Conservation (phyloP, 2,888 invertebrate genomes). For the Brachynemurus nebulosus region DNA sequence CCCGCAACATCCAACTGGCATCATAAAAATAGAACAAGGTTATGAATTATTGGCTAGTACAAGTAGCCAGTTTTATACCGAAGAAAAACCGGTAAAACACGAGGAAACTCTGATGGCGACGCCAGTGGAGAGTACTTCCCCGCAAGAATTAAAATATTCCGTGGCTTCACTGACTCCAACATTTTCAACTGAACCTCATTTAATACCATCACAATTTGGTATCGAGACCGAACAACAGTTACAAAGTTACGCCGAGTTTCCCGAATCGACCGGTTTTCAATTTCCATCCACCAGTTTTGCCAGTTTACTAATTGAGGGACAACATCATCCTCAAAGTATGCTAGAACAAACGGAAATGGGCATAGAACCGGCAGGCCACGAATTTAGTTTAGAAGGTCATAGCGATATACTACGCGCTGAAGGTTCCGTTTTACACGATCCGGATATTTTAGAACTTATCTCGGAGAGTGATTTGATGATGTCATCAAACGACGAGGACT, state of each 20-base stretch:
- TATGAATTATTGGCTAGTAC: not conserved
- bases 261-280: too few species aligned
- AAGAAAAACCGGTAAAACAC: too few species aligned
- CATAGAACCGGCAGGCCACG: not conserved
- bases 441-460: slow-evolving; percentile 11
- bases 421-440: slow-evolving; percentile 10
- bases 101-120: too few species aligned
- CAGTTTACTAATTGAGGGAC: not conserved
- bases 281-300: not conserved
- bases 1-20: not conserved
- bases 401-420: not conserved
- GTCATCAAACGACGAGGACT: slow-evolving; percentile 23
- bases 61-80: not conserved
- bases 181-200: not conserved
- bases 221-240: not conserved
- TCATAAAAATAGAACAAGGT: not conserved
- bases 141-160: not conserved
- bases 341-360: not conserved
- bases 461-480: slow-evolving; percentile 7
- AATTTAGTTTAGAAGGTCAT: not conserved
- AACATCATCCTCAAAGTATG: not conserved
- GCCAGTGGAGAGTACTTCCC: not conserved
- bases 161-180: too few species aligned
- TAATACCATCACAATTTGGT: not conserved
- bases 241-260: not conserved